phyloP scores from a whole-genome alignment of 2,113 vertebrate genomes.

The Triplophysa tibetana region DNA sequence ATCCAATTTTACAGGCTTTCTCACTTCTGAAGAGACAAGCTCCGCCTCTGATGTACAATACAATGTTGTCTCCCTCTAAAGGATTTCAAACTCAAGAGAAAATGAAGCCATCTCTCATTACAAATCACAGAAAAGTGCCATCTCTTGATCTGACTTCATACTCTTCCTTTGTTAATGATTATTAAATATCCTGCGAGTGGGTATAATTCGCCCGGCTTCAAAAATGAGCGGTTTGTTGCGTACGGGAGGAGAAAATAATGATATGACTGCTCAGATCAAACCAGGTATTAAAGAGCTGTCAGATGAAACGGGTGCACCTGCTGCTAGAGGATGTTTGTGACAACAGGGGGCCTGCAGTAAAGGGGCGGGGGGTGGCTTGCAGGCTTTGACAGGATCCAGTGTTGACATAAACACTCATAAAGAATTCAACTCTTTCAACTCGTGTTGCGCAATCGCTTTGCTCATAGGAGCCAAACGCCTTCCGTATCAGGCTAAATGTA shows the following conservation, averaged over 20 bases:
- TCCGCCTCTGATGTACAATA: no score
- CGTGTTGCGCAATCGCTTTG: constrained; percentile 7
- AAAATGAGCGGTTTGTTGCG: constrained; percentile 48
- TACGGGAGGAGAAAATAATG: constrained; percentile 28
- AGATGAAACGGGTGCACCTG: constrained; percentile 52
- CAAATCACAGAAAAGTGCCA: constrained; percentile 2
- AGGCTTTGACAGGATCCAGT: constrained; percentile 36
- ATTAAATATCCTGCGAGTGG: constrained; percentile 8
- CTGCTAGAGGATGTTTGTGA: constrained; percentile 52
- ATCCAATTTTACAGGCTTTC: no score
- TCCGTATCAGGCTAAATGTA: constrained; percentile 28
- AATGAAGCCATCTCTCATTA: background rate
- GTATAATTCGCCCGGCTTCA: constrained; percentile 22
- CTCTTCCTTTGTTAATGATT: constrained; percentile 23
- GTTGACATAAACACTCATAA: constrained; percentile 47
- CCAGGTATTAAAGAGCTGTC: constrained; percentile 53
- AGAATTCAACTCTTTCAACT: constrained; percentile 48
- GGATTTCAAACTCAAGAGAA: background rate
- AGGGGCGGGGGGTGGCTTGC: background rate
- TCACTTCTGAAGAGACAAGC: no score
- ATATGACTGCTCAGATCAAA: constrained; percentile 45
- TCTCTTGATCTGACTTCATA: background rate
- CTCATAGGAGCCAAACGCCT: constrained; percentile 13
- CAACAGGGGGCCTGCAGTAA: constrained; percentile 35
- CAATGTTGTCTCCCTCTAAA: background rate